Percentiles rank a stretch among this genome's conserved stretches.
These are phyloP conservation scores for Lasius fuliginosus DNA, from an alignment of 2,888 invertebrate genomes.

Conservation along the genomic window DNA sequence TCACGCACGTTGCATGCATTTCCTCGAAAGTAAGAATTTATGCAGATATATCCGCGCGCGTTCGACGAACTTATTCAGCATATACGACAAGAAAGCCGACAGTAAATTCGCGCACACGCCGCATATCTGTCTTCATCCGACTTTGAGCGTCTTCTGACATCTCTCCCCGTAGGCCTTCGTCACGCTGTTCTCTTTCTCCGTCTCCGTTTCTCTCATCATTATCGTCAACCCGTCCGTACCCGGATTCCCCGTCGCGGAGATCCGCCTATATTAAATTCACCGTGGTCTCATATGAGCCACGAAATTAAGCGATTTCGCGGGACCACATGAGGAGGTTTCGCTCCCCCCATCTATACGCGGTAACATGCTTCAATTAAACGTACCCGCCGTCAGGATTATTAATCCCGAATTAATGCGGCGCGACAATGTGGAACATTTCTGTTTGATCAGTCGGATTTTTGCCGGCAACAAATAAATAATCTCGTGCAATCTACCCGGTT, in stretches of 20 bases:
- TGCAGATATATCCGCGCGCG: constrained; percentile 9
- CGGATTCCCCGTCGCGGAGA: constrained; percentile 58
- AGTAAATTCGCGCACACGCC: constrained; percentile 66
- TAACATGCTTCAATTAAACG: constrained; percentile 74
- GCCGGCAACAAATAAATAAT: constrained; percentile 44
- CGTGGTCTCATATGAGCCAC: constrained; percentile 80
- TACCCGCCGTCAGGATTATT: constrained; percentile 68
- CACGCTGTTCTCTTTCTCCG: constrained; percentile 33
- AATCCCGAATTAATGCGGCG: constrained; percentile 73
- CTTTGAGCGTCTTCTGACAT: constrained; percentile 40
- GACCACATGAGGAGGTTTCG: constrained; percentile 61
- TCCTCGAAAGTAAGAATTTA: constrained; percentile 29
- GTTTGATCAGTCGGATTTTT: constrained; percentile 35
- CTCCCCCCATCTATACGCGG: constrained; percentile 18
- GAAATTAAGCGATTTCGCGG: constrained; percentile 84
- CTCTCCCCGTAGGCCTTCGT: constrained; percentile 33
- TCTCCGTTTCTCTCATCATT: constrained; percentile 73
- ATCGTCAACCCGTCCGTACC: constrained; percentile 79
- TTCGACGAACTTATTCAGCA: constrained; percentile 9
- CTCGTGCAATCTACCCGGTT: neutral
- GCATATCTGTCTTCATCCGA: constrained; percentile 57
- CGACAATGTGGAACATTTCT: constrained; percentile 66
- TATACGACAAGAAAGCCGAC: constrained; percentile 29
- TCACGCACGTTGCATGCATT: neutral
- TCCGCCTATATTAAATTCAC: constrained; percentile 82